Base-by-base conservation (phyloP, 2,888 invertebrate genomes). In the Eristalis intricaria region DNA sequence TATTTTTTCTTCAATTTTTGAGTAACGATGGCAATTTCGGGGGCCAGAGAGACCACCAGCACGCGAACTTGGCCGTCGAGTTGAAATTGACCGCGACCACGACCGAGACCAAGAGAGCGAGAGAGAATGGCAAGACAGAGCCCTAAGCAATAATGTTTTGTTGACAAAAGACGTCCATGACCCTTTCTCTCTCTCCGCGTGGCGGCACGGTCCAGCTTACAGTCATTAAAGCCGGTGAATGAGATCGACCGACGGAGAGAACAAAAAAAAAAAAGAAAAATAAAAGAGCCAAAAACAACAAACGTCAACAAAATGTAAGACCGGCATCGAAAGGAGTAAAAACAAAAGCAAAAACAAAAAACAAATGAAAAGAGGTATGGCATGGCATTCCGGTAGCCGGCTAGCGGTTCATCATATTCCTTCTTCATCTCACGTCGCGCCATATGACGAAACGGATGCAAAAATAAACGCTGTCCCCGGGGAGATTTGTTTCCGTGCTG, bases 141-240 rank as follows among this genome's bases (percentile, higher is more conserved):
- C 32, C 32, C 32, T 32, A 82, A 71, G 65, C 43, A 73, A 83
- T 79, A 84, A 73, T 22, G 64, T 71, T 84, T 86, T 86, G 83
- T 83, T 86, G 86, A 86, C 83, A 86, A 78, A 35, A 78, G 32
- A 79, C 64, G 58, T 74, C 74, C 58, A 61, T 83, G 70, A 71
- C 74, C 66, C 74, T 78, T 66, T 61, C 35, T 56, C 64, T 50
- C 40, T 35, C 50, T 50, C 19, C 50, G 19, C 19, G 7, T 10
- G 64, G 32, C 63, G 43, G 65, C 50, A 50, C 19, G 50, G 50
- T 19, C 50, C 50, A 32, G 29, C 63, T 19, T 64, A 35, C n/a
- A 75, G 66, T 78, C 74, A 76, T 71, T 71, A 43, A 84, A 84
- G 79, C 79, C 76, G 79, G 65, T 87, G 87, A 84, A 80, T 87